Evolutionary conservation across 1,140 invertebrate species (phyloP).

Genomic region (Drosophila ambigua): DNA sequence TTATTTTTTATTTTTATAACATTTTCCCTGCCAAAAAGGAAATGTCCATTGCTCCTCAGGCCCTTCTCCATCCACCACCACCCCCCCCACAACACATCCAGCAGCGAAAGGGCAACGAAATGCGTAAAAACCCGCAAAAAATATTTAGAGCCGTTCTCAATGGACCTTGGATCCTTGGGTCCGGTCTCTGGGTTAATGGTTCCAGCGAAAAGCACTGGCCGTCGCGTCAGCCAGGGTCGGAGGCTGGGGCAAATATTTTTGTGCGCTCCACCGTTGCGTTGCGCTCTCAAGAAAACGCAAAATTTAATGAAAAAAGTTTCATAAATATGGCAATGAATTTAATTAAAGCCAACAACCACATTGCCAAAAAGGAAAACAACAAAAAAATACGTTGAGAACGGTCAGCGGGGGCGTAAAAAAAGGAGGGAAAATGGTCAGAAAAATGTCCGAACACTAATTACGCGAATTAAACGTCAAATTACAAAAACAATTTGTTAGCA

Average conservation of each 20-base stretch:
- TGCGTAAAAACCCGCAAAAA: slow-evolving; percentile 75
- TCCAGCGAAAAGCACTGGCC: slow-evolving; percentile 1
- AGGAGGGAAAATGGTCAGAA: slow-evolving; percentile 50
- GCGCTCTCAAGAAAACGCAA: slow-evolving; percentile 60
- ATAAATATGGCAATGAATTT: slow-evolving; percentile 83
- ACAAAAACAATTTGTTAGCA: slow-evolving; percentile 78
- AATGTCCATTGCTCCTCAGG: slow-evolving; percentile 9
- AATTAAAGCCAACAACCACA: slow-evolving; percentile 70
- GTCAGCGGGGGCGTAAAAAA: slow-evolving; percentile 20
- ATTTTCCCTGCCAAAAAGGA: slow-evolving; percentile 52
- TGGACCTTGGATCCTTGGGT: slow-evolving; percentile 46
- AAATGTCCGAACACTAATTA: slow-evolving; percentile 79
- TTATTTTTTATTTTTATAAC: slow-evolving; percentile 79
- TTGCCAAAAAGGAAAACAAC: slow-evolving; percentile 25
- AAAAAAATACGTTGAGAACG: slow-evolving; percentile 42
- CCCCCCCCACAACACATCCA: neutral
- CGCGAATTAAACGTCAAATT: slow-evolving; percentile 81
- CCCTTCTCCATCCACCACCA: neutral
- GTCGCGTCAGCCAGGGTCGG: slow-evolving; percentile 24
- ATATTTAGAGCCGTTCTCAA: slow-evolving; percentile 55
- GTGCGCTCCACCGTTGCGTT: slow-evolving; percentile 45
- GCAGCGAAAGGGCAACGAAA: slow-evolving; percentile 41
- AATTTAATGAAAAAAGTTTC: slow-evolving; percentile 83
- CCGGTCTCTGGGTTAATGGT: slow-evolving; percentile 26
- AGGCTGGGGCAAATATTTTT: slow-evolving; percentile 57